phyloP scores from a whole-genome alignment of 1,140 invertebrate genomes.

The Diachasmimorpha longicaudata region DNA sequence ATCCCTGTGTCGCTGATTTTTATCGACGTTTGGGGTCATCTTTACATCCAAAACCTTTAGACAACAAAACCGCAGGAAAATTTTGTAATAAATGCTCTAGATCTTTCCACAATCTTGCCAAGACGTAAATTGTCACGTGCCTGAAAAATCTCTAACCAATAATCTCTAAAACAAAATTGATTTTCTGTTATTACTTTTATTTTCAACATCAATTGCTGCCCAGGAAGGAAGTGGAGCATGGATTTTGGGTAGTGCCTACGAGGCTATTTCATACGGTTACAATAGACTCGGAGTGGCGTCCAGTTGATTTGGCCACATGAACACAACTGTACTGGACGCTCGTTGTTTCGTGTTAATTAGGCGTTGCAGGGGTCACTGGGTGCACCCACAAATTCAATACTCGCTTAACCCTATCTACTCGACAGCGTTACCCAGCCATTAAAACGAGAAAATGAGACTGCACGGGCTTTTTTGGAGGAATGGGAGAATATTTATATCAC shows the following conservation, averaged over 20 bases:
- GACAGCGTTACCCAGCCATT: not conserved
- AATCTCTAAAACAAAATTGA: not conserved
- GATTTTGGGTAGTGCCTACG: slow-evolving; percentile 23
- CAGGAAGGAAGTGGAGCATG: slow-evolving; percentile 3
- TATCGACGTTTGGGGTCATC: no score
- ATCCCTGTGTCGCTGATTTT: no score
- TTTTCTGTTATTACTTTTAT: not conserved
- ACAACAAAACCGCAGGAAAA: no score
- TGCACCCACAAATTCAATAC: slow-evolving; percentile 38
- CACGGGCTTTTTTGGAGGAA: not conserved
- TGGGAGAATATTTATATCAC: not conserved
- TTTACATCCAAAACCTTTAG: no score
- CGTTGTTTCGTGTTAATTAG: slow-evolving; percentile 43
- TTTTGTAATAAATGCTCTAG: no score
- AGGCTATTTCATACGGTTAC: slow-evolving; percentile 24
- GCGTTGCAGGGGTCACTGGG: slow-evolving; percentile 20
- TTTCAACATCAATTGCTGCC: not conserved
- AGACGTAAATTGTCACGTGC: no score
- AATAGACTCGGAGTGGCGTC: slow-evolving; percentile 22
- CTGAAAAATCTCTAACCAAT: no score
- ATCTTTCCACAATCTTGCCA: no score
- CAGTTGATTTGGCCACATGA: slow-evolving; percentile 28
- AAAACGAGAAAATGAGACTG: not conserved
- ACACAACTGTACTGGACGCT: not conserved
- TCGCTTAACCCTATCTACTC: slow-evolving; percentile 1